Evolutionary conservation across 2,888 invertebrate genomes (phyloP).

Genomic region (Brachyptera putata): DNA sequence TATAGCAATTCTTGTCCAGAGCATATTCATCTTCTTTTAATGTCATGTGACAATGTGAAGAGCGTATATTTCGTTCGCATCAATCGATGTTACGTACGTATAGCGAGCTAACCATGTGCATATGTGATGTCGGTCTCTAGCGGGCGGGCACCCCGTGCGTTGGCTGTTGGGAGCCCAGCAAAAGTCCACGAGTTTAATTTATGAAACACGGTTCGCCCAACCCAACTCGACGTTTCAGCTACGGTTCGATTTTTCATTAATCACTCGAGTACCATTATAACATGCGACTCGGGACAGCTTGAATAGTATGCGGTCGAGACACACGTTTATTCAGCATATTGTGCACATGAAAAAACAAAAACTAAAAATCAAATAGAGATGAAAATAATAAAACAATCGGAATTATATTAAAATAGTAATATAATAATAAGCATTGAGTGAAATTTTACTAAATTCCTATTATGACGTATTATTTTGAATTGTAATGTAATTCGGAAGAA

Average conservation of each 20-base stretch:
- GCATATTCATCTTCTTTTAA: no score
- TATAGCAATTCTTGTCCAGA: no score
- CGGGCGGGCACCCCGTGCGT: no score
- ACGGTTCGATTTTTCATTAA: slow-evolving; percentile 22
- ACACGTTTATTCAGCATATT: slow-evolving; percentile 12
- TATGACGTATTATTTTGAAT: not conserved
- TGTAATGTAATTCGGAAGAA: slow-evolving; percentile 9
- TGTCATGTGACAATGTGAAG: no score
- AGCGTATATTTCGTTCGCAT: no score
- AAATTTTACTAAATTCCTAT: not conserved
- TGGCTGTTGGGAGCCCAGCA: no score
- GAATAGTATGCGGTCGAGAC: slow-evolving; percentile 5
- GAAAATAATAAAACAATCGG: not conserved
- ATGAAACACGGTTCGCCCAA: slow-evolving; percentile 16
- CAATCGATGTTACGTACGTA: no score
- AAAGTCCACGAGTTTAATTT: slow-evolving; percentile 7
- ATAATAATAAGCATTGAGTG: not conserved
- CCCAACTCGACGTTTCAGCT: slow-evolving; percentile 2
- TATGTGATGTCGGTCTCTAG: no score
- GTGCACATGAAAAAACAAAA: slow-evolving; percentile 6
- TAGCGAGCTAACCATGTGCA: no score
- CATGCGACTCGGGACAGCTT: slow-evolving; percentile 19
- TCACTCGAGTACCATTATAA: slow-evolving; percentile 17
- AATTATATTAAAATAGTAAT: not conserved
- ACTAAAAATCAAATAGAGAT: not conserved